These are phyloP conservation scores for Andricus curvator DNA, from an alignment of 2,888 invertebrate genomes.

Conservation along the genomic window DNA sequence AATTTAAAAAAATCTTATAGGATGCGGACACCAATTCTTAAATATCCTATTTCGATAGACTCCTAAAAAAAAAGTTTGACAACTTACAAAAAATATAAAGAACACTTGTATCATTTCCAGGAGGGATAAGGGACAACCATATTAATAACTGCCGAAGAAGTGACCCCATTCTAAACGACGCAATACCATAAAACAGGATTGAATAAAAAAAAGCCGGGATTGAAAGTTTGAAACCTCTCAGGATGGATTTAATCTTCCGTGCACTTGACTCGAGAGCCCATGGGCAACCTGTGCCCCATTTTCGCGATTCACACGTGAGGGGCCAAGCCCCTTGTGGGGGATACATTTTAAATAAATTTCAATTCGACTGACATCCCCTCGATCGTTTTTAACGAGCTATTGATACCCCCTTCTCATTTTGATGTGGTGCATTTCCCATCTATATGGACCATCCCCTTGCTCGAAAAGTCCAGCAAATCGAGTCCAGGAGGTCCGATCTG, in stretches of 20 bases:
- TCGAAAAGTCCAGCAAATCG: conserved; percentile 39
- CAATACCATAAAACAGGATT: neutral
- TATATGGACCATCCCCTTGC: conserved; percentile 45
- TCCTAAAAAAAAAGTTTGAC: too few relatives aligned
- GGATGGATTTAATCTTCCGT: conserved; percentile 62
- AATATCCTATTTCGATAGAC: too few relatives aligned
- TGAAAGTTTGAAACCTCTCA: conserved; percentile 24
- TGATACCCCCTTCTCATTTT: conserved; percentile 69
- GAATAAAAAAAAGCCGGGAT: neutral
- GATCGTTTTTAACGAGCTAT: conserved; percentile 76
- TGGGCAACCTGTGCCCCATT: conserved; percentile 71
- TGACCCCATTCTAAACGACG: neutral
- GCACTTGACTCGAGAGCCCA: conserved; percentile 70
- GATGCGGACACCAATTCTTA: too few relatives aligned
- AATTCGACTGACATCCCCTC: conserved; percentile 65
- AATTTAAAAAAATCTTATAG: too few relatives aligned
- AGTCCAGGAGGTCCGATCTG: neutral
- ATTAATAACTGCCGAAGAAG: neutral
- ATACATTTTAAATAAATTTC: conserved; percentile 76
- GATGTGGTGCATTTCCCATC: conserved; percentile 33
- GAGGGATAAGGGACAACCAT: too few relatives aligned
- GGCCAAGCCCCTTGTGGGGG: conserved; percentile 49
- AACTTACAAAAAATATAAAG: too few relatives aligned
- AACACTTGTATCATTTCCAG: too few relatives aligned
- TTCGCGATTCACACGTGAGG: conserved; percentile 67